Base-by-base conservation (phyloP, 2,797 vertebrate species). In the Takifugu ocellatus region DNA sequence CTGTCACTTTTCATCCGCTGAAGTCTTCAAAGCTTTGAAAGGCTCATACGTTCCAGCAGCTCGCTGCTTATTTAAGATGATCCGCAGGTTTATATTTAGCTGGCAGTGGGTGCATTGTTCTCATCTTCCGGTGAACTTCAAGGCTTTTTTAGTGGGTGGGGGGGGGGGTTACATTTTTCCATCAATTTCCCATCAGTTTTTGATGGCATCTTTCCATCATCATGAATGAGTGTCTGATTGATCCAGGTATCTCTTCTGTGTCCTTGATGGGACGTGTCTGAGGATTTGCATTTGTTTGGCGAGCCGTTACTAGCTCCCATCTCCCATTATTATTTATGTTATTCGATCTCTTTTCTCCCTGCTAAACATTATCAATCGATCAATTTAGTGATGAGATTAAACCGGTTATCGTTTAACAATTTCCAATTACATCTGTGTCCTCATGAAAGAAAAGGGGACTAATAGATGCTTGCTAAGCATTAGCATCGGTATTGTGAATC, bases 31-130 rank as follows among this genome's bases (percentile, higher is more conserved):
- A 59, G 59, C 48, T 16, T 45, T 57, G 65, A 61, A 61, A 62
- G 26, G 2, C 53, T 72, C 36, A 12, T 46, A 64, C 39, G 54
- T 68, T 67, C 60, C 62, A 58, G 63, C 56, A 54, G 63, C 63
- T 78, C 61, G 16, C 31, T 65, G 67, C 66, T 68, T 78, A 66
- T 86, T 81, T 55, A 67, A 78, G 72, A 49, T 16, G 29, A 47
- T 63, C 59, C 51, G 14, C 42, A 4, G 25, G 56, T 77, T 75
- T 83, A 83, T 77, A 82, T 85, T 80, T 83, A 83, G 76, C 71
- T 26, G 51, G 63, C 45, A 29, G 78, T 75, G 62, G 70, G 75
- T 59, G 66, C 64, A 5, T 67, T 68, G 68, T 75, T 82, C 73
- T 72, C 39, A 51, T 72, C 70, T 76, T 76, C 50, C 54, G 55